Evolutionary conservation across 2,113 vertebrate species (phyloP).

Genomic region (Chaetorhynchus papuensis): DNA sequence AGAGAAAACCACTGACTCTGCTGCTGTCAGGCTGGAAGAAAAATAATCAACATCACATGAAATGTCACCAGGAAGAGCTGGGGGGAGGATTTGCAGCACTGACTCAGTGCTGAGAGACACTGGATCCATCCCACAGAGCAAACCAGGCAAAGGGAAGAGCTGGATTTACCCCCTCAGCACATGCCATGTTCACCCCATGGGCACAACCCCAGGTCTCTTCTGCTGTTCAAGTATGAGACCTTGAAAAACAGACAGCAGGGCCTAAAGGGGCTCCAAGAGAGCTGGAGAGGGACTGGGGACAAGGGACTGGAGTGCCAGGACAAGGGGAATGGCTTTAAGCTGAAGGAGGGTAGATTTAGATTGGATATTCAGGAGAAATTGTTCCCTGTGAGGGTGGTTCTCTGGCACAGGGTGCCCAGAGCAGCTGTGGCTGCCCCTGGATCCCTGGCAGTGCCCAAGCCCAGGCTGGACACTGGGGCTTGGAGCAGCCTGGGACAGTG

Average conservation of each 20-base stretch:
- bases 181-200: not conserved
- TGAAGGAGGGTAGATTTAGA: not conserved
- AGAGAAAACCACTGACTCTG: not conserved
- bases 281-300: not conserved
- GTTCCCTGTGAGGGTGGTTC: fast-evolving
- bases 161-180: not conserved
- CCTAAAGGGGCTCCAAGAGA: not conserved
- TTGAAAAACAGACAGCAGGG: not conserved
- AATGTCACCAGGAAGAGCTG: not conserved
- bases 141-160: not conserved
- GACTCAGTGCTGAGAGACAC: not conserved
- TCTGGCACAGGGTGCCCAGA: not conserved
- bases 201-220: not conserved
- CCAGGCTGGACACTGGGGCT: not conserved
- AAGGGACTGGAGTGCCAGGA: not conserved
- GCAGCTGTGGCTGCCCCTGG: not conserved
- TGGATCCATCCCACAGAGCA: not conserved
- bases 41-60: not conserved
- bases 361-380: not conserved
- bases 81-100: not conserved
- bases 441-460: not conserved
- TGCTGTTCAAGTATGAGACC: not conserved
- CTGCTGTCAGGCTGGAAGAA: not conserved
- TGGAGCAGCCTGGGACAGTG: not conserved
- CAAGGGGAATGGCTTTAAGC: not conserved